Conservation (phyloP, 2,113 vertebrate species). For the Blennius ocellaris region DNA sequence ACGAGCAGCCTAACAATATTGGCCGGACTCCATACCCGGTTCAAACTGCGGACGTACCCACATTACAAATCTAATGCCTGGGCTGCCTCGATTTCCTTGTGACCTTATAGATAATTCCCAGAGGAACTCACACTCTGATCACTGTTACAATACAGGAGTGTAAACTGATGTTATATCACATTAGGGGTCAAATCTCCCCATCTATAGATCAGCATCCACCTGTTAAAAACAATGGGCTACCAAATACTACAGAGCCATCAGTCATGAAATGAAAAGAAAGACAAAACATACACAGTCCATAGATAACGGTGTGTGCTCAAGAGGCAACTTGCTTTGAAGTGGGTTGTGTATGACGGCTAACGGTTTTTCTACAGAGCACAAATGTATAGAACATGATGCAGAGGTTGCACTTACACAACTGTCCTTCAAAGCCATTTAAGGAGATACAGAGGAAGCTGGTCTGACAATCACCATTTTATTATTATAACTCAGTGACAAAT, state of each 20-base stretch:
- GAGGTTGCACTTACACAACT: constrained; percentile 79
- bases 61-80: constrained; percentile 68
- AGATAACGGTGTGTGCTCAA: constrained; percentile 55
- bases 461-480: constrained; percentile 84
- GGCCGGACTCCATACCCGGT: constrained; percentile 38
- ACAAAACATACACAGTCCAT: constrained; percentile 38
- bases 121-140: constrained; percentile 56
- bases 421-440: constrained; percentile 82
- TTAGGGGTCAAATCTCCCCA: constrained; percentile 38
- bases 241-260: constrained; percentile 71
- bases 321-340: constrained; percentile 49
- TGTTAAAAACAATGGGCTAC: constrained; percentile 55
- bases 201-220: constrained; percentile 54
- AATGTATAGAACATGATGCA: constrained; percentile 68
- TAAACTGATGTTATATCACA: constrained; percentile 37
- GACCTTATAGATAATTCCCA: constrained; percentile 72
- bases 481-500: constrained; percentile 69
- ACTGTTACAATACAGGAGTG: constrained; percentile 50
- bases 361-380: constrained; percentile 75
- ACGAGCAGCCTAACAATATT: constrained; percentile 32
- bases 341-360: constrained; percentile 32
- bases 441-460: constrained; percentile 77
- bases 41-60: constrained; percentile 55
- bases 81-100: constrained; percentile 78
- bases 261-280: constrained; percentile 23